Base-by-base conservation (phyloP, 1,140 invertebrate genomes). In the Drosophila pruinosa region DNA sequence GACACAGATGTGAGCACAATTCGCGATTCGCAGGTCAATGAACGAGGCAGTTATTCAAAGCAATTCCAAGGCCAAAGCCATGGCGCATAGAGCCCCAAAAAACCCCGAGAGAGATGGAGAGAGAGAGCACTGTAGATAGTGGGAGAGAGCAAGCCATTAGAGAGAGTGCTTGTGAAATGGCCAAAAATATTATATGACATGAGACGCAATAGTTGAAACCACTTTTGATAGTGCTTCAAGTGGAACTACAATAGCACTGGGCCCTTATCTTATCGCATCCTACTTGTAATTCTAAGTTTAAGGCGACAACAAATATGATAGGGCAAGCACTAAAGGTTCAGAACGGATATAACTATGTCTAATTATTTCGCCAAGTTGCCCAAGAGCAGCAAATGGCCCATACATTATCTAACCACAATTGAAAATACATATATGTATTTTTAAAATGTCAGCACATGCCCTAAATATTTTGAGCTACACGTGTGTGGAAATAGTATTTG, bases 21-120 rank as follows among this genome's bases (percentile, higher is more conserved):
- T 70, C 58, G 80, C 68, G 68, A 62, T 47, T 61, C 59, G 63
- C 78, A 68, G 83, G 83, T 88, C 83, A 88, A 89, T 88, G 83
- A 88, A 88, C 83, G 83, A 67, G 59, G 45, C 54, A 72, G 56
- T 62, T 70, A 72, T 64, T 61, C 75, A 31, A 69, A 72, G 65
- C 83, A 43, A 77, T 83, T 89, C 83, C 83, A 88, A 88, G 83
- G 83, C 83, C 83, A 88, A 79, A 89, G 83, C 82, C 82, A 89
- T 41, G 65, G 39, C 73, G 83, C 62, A 77, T 71, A 88, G 71
- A 78, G 59, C 53, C 58, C 70, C 50, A 59, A 50, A 65, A 47
- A 57, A 15, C 22, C 21, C 17, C 19, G 10, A 47, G 21, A 12
- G 54, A 57, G 19, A 31, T 10, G n/a, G 26, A 34, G 15, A 24